phyloP scores from a whole-genome alignment of 2,113 vertebrate genomes.

The Myiopsitta monachus region DNA sequence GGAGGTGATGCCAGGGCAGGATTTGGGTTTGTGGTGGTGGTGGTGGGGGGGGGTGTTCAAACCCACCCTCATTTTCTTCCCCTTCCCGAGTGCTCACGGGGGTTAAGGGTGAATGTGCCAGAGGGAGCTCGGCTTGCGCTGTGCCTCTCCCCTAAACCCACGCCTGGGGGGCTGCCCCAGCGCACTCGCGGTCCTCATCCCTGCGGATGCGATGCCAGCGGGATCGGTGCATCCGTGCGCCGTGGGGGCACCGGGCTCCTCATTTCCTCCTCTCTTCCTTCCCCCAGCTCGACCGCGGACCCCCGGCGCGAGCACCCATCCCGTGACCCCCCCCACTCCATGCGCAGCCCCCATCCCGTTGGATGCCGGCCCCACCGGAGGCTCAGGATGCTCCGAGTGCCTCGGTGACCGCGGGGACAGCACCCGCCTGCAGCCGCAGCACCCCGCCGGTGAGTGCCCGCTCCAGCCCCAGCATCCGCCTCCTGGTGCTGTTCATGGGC shows the following conservation, averaged over 20 bases:
- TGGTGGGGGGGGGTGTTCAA: background rate
- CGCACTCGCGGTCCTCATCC: background rate
- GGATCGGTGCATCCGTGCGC: background rate
- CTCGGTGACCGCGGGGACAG: background rate
- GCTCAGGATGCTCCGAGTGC: background rate
- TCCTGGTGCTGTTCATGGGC: background rate
- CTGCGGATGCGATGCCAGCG: background rate
- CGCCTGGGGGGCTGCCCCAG: background rate
- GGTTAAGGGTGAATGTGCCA: background rate
- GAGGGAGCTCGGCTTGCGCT: no score
- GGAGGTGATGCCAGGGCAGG: background rate
- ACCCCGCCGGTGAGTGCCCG: background rate
- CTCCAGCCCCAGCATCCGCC: background rate
- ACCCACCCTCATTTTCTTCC: background rate
- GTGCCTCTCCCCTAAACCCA: background rate
- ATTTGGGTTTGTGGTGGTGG: background rate
- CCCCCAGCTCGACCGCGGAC: background rate
- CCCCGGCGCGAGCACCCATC: background rate
- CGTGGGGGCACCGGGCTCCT: background rate
- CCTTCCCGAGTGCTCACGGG: rapidly evolving
- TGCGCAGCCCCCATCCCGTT: background rate
- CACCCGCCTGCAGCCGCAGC: background rate
- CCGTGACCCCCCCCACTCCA: background rate
- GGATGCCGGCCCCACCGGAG: background rate
- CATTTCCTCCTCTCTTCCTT: background rate